Conservation (phyloP, 53 echinoderm and acorn worm species). For the Henricia sp. region DNA sequence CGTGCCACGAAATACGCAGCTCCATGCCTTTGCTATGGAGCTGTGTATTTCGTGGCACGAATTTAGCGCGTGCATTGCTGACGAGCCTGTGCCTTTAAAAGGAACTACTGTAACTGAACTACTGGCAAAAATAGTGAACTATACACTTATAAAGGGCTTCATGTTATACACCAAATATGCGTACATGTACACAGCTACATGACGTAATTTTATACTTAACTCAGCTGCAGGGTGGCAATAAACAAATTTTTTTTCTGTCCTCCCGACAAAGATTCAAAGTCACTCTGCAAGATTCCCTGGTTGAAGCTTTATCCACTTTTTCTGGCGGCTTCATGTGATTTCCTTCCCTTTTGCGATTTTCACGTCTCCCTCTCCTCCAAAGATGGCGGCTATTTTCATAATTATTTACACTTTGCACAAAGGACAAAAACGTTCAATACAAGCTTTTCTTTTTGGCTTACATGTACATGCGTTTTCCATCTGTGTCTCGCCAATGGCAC, state of each 20-base stretch:
- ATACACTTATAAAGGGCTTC: not conserved
- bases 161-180: not conserved
- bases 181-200: too few relatives aligned
- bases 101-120: not conserved
- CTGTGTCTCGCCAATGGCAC: not conserved
- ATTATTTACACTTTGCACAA: constrained; percentile 54
- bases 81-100: too few relatives aligned
- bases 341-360: not conserved
- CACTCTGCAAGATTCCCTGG: constrained; percentile 28
- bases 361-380: not conserved
- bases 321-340: not conserved
- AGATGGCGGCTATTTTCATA: constrained; percentile 3
- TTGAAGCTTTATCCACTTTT: too few relatives aligned
- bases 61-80: too few relatives aligned
- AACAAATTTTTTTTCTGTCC: constrained; percentile 36
- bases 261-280: constrained; percentile 48
- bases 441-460: not conserved
- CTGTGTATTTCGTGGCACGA: too few relatives aligned
- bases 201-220: constrained; percentile 33
- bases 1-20: too few relatives aligned
- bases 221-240: constrained; percentile 64
- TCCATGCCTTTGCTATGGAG: too few relatives aligned
- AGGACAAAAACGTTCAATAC: constrained; percentile 2
- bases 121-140: not conserved
- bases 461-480: not conserved